phyloP scores from a whole-genome alignment of 2,113 vertebrate species.

The Prinia subflava region DNA sequence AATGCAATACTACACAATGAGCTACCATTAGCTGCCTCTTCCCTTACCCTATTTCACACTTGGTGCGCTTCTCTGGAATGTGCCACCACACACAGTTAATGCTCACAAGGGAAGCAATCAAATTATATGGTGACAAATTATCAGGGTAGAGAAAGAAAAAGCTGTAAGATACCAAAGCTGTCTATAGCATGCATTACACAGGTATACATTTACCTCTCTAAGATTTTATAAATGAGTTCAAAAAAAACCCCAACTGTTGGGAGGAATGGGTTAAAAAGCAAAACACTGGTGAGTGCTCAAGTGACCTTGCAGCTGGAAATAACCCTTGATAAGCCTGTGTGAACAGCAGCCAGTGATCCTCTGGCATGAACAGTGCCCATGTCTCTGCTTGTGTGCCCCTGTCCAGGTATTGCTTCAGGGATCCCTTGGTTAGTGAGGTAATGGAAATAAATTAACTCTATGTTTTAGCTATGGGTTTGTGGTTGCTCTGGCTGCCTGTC shows the following conservation, averaged over 20 bases:
- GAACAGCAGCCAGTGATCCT: not conserved
- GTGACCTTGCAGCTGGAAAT: not conserved
- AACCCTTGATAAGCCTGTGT: not conserved
- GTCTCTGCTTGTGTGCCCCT: not conserved
- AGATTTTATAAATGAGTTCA: not conserved
- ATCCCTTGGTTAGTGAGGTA: not conserved
- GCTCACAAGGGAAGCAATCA: not conserved
- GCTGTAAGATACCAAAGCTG: not conserved
- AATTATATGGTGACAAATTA: not conserved
- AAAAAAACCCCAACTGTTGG: not conserved
- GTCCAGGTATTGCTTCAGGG: not conserved
- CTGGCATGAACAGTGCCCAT: not conserved
- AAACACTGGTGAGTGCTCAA: not conserved
- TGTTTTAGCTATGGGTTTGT: not conserved
- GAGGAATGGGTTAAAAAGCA: not conserved
- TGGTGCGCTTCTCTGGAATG: not conserved
- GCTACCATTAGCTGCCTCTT: not conserved
- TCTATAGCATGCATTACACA: not conserved
- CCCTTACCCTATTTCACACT: not conserved
- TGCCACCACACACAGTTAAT: not conserved
- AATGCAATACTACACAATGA: not conserved
- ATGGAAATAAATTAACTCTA: not conserved
- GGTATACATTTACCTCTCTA: not conserved
- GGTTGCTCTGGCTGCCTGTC: not conserved
- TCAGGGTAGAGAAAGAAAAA: not conserved